phyloP scores from a whole-genome alignment of 2,888 invertebrate genomes.

The Machimus rusticus region DNA sequence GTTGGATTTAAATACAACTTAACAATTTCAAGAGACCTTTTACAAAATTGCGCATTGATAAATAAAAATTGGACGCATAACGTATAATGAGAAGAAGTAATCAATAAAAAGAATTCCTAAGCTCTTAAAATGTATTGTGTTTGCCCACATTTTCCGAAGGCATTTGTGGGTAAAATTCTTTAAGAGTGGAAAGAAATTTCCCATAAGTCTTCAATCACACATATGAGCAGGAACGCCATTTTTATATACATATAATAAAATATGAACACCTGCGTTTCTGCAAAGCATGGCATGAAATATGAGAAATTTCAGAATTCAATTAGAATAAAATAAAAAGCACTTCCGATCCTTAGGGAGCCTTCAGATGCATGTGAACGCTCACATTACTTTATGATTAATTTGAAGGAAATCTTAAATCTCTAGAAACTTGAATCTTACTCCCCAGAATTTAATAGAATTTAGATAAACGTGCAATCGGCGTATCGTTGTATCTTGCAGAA shows the following conservation, averaged over 20 bases:
- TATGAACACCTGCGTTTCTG: background rate
- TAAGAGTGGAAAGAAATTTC: background rate
- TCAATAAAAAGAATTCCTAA: background rate
- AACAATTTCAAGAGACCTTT: no score
- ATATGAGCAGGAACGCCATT: background rate
- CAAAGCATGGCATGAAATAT: background rate
- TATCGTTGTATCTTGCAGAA: background rate
- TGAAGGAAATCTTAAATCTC: background rate
- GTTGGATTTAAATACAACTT: background rate
- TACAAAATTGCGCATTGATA: background rate
- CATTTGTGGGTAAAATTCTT: background rate
- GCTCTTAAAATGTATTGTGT: background rate
- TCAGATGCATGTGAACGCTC: background rate
- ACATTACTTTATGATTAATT: background rate
- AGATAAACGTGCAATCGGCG: background rate
- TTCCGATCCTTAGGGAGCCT: background rate
- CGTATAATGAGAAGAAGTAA: background rate
- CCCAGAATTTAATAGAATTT: background rate
- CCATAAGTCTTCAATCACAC: background rate
- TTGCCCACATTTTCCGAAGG: background rate
- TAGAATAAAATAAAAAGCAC: background rate
- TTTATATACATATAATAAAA: background rate
- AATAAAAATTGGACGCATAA: background rate
- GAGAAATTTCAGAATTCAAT: background rate
- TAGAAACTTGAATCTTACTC: background rate